Conservation (phyloP, 2,888 invertebrate species). For the Trichopria drosophilae region DNA sequence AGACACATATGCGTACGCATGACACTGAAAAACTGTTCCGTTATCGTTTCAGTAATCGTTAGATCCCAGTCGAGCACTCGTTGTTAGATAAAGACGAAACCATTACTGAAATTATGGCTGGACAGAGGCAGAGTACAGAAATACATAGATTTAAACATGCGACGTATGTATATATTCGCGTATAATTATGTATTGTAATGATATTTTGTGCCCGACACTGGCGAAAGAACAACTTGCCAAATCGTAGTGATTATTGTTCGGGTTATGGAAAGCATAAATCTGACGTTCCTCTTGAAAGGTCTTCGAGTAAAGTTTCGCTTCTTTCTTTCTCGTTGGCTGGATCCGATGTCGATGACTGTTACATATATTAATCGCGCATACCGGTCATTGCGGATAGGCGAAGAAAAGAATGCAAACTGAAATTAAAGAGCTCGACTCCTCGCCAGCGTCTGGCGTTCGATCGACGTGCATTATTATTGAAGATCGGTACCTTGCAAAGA, state of each 20-base stretch:
- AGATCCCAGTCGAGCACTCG: no score
- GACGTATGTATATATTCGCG: constrained; percentile 29
- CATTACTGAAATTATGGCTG: no score
- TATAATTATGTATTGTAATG: constrained; percentile 27
- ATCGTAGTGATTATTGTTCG: constrained; percentile 17
- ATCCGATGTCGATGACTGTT: constrained; percentile 15
- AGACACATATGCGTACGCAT: no score
- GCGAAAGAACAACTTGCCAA: constrained; percentile 24
- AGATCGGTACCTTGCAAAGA: no score
- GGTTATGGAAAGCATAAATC: constrained; percentile 12
- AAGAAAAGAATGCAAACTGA: constrained; percentile 7
- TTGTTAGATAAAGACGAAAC: no score
- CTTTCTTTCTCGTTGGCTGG: constrained; percentile 10
- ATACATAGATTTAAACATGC: no score
- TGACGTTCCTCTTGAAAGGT: constrained; percentile 23
- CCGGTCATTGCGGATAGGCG: constrained; percentile 1
- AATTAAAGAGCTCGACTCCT: constrained; percentile 27
- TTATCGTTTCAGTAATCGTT: no score
- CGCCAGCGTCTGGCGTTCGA: constrained; percentile 41
- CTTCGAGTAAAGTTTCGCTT: constrained; percentile 13
- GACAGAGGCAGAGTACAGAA: no score
- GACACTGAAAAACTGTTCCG: no score
- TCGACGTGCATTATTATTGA: constrained; percentile 46
- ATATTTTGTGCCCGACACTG: constrained; percentile 24
- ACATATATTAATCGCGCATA: constrained; percentile 6